A percentile compares a stretch with the other conserved stretches of the same genome.
phyloP scores from a whole-genome alignment of 1,140 invertebrate species.

The Diuraphis noxia region DNA sequence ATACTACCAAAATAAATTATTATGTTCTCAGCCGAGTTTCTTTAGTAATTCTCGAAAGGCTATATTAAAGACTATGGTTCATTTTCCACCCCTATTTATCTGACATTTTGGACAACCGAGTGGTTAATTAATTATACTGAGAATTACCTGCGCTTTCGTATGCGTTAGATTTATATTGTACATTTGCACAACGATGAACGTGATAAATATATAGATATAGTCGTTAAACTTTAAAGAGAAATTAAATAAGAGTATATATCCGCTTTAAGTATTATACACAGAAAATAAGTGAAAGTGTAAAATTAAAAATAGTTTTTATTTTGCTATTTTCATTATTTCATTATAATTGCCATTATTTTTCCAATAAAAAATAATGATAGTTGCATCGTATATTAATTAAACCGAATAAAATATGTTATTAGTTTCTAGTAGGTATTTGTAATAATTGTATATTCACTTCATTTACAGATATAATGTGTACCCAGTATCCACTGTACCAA shows the following conservation, averaged over 20 bases:
- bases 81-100: slow-evolving; percentile 30
- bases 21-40: background rate
- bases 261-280: background rate
- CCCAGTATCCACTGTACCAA: background rate
- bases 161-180: background rate
- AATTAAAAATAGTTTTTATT: background rate
- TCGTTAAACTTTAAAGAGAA: background rate
- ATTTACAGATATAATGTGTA: background rate
- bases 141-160: background rate
- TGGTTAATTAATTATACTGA: slow-evolving; percentile 27
- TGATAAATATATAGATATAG: slow-evolving; percentile 14
- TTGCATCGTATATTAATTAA: background rate
- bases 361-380: background rate
- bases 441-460: background rate
- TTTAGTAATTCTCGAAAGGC: background rate
- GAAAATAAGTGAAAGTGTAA: background rate
- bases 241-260: background rate
- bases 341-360: background rate
- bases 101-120: slow-evolving; percentile 6
- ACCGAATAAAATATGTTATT: background rate
- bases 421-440: background rate
- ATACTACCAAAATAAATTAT: slow-evolving; percentile 19
- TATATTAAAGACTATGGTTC: slow-evolving; percentile 25
- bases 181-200: background rate
- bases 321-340: background rate